These are phyloP conservation scores for Aotus griseimembra DNA, from an alignment of 2,797 vertebrate species.

Conservation along the genomic window DNA sequence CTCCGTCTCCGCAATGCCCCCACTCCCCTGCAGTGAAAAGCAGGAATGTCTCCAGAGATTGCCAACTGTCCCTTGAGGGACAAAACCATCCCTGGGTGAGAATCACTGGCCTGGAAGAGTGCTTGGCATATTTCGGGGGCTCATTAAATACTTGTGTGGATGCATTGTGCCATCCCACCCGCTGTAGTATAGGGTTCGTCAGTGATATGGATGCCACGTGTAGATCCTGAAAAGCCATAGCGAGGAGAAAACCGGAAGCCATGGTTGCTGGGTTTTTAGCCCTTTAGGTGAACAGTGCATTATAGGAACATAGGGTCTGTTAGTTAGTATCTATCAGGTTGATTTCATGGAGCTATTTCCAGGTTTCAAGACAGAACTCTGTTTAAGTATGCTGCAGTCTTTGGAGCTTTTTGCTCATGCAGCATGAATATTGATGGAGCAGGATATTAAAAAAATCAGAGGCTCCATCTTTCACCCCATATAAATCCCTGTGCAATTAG, in stretches of 20 bases:
- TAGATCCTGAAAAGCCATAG: background rate
- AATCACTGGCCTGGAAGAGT: background rate
- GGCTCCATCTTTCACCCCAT: background rate
- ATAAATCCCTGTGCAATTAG: background rate
- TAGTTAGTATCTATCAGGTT: background rate
- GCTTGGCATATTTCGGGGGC: background rate
- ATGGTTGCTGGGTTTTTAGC: background rate
- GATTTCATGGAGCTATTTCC: too few relatives aligned
- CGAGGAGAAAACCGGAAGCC: background rate
- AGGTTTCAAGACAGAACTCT: background rate
- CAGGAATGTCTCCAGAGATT: background rate
- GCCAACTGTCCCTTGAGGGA: background rate
- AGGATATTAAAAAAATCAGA: background rate
- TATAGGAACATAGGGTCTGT: too few relatives aligned
- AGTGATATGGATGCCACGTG: background rate
- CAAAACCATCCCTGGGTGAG: background rate
- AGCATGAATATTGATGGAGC: background rate
- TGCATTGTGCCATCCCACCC: fast-evolving
- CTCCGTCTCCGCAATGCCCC: background rate
- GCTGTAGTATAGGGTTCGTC: background rate
- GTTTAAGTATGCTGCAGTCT: background rate
- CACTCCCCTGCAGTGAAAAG: background rate
- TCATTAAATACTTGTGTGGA: background rate
- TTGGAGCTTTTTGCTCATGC: background rate
- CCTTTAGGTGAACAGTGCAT: fast-evolving